These are phyloP conservation scores for Frankliniella fusca DNA, from an alignment of 2,888 invertebrate genomes.

Conservation along the genomic window DNA sequence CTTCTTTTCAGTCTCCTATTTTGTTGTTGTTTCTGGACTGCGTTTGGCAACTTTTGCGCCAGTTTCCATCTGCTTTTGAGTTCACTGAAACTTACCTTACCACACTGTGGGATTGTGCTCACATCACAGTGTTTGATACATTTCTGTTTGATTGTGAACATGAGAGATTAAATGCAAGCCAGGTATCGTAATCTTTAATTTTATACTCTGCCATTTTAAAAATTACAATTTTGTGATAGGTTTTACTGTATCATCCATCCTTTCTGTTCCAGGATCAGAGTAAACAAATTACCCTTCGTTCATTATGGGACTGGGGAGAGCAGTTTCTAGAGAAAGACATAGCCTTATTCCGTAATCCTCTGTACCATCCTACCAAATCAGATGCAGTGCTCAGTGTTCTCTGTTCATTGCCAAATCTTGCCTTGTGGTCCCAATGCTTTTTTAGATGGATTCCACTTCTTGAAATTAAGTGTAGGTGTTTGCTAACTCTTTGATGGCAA, in stretches of 20 bases:
- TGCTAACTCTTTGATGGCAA: too few relatives aligned
- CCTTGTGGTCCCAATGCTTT: slow-evolving; percentile 85
- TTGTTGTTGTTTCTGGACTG: slow-evolving; percentile 90
- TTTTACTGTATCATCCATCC: slow-evolving; percentile 26
- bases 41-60: slow-evolving; percentile 84
- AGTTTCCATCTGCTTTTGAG: slow-evolving; percentile 85
- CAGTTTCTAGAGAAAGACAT: slow-evolving; percentile 80
- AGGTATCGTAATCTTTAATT: slow-evolving; percentile 48
- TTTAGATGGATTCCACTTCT: slow-evolving; percentile 82
- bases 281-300: slow-evolving; percentile 60
- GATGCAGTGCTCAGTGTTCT: slow-evolving; percentile 48
- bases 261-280: slow-evolving; percentile 47
- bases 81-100: slow-evolving; percentile 90
- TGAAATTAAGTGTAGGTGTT: slow-evolving; percentile 53
- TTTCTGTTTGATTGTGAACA: slow-evolving; percentile 86
- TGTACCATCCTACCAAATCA: slow-evolving; percentile 56
- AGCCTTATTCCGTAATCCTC: slow-evolving; percentile 77
- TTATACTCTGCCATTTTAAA: slow-evolving; percentile 10
- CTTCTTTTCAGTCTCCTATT: slow-evolving; percentile 66
- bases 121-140: slow-evolving; percentile 85
- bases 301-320: slow-evolving; percentile 87
- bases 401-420: slow-evolving; percentile 55
- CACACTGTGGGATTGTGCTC: slow-evolving; percentile 84
- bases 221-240: neutral
- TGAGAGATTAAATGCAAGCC: slow-evolving; percentile 65